Conservation (phyloP, 2,888 invertebrate genomes). For the Autographa gamma region DNA sequence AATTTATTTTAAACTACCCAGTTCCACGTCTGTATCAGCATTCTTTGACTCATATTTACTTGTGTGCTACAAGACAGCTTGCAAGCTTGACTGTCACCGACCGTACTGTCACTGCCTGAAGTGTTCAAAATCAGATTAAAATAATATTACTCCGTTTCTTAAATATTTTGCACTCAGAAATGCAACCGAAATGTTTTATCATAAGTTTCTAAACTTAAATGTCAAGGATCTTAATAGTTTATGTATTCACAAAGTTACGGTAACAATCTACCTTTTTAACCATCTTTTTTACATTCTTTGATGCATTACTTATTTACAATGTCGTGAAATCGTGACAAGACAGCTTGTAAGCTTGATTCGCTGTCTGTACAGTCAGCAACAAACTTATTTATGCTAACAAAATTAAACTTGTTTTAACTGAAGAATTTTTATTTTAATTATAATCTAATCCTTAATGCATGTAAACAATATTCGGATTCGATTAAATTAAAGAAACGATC, state of each 20-base stretch:
- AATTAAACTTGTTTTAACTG: no score
- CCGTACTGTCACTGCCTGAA: slow-evolving; percentile 53
- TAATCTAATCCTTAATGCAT: no score
- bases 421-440: no score
- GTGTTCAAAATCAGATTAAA: slow-evolving; percentile 18
- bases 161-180: background rate
- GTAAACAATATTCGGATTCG: no score
- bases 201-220: background rate
- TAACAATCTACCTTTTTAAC: background rate
- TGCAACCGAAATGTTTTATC: background rate
- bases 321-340: slow-evolving; percentile 35
- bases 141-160: background rate
- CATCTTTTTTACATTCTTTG: slow-evolving; percentile 16
- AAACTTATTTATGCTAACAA: background rate
- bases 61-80: slow-evolving; percentile 66
- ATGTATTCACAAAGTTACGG: background rate
- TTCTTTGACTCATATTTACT: slow-evolving; percentile 62
- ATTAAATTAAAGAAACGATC: no score
- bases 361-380: slow-evolving; percentile 16
- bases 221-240: background rate
- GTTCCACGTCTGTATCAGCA: slow-evolving; percentile 40
- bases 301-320: slow-evolving; percentile 12
- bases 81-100: slow-evolving; percentile 66
- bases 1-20: slow-evolving; percentile 15
- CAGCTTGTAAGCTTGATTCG: slow-evolving; percentile 18